Evolutionary conservation across 2,797 vertebrate genomes (phyloP), one percentile per base, ranked within the genome.

Genomic region (Chloroceryle inda): DNA sequence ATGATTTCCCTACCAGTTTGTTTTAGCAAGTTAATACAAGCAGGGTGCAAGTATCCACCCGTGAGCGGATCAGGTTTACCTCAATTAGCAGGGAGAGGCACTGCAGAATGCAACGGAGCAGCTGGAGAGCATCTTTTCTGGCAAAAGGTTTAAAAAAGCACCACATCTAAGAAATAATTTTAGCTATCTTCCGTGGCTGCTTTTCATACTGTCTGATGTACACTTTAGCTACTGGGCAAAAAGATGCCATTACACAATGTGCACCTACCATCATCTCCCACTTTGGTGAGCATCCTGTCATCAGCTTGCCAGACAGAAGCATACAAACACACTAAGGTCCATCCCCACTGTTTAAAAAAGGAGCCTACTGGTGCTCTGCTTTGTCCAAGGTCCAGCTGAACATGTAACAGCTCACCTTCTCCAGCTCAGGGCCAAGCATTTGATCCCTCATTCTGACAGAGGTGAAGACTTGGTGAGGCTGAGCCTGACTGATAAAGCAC

Each of bases 11-110:
- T 13, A 13, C 26, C 40, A 9, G 5, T 35, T 72, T 63, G 24
- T 35, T 92, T 47, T 29, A 85, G 53, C 55, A 45, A 75, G 71
- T 81, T 78, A 35, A 66, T 50, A 53, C 21, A 86, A 42, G 75
- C 72, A 42, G 14, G 66, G 24, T 22, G 15, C 33, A 47, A 35
- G 10, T 29, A 56, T 35, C 12, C 8, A 45, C 33, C 62, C 0
- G 0, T 0, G 2, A 24, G n/a, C 26, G 19, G 29, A 27, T 62
- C 1, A 0, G 29, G 7, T 27, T n/a, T 85, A 15, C 23, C 17
- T 17, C 79, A 19, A 0, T 24, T 33, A 37, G n/a, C 10, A 49
- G 44, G 23, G 24, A 38, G 44, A 64, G 19, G 11, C 21, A 17
- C 20, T 62, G 49, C 37, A 24, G 31, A 85, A 52, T 2, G 13